Conservation (phyloP, 2,888 invertebrate species). For the Uloborus plumipes region DNA sequence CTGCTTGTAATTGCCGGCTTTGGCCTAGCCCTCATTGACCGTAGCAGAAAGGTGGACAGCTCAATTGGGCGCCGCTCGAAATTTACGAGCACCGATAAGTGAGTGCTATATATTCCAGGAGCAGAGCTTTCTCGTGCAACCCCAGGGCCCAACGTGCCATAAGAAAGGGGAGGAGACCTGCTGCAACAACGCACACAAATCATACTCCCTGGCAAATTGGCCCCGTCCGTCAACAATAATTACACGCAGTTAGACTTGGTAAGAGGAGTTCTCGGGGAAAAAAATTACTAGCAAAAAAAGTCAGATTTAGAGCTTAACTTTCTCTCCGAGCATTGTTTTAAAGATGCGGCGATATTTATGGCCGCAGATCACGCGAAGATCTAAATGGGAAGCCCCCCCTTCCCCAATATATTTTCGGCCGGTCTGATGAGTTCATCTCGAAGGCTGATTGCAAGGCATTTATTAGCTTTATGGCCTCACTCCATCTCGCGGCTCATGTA, state of each 20-base stretch:
- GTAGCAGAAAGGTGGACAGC: conserved; percentile 54
- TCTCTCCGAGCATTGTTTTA: conserved; percentile 44
- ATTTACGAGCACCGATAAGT: conserved; percentile 63
- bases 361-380: conserved; percentile 43
- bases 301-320: not conserved
- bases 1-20: conserved; percentile 57
- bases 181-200: conserved; percentile 61
- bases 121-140: conserved; percentile 59
- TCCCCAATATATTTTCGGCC: not conserved
- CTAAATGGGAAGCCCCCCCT: not conserved
- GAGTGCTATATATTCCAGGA: conserved; percentile 62
- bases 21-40: conserved; percentile 48
- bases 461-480: too few relatives aligned
- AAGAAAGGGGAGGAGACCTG: conserved; percentile 44
- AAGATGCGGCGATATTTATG: conserved; percentile 48
- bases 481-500: too few relatives aligned
- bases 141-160: conserved; percentile 46
- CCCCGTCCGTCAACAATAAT: conserved; percentile 64
- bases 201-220: conserved; percentile 59
- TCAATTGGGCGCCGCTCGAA: conserved; percentile 55
- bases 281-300: conserved; percentile 13
- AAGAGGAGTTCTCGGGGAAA: conserved; percentile 34
- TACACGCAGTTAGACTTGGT: conserved; percentile 59
- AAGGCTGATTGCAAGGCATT: too few relatives aligned
- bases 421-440: not conserved